A percentile compares a stretch with the other conserved stretches of the same genome.
Conservation (phyloP, 2,888 invertebrate genomes). For the Aproaerema taeniolella region DNA sequence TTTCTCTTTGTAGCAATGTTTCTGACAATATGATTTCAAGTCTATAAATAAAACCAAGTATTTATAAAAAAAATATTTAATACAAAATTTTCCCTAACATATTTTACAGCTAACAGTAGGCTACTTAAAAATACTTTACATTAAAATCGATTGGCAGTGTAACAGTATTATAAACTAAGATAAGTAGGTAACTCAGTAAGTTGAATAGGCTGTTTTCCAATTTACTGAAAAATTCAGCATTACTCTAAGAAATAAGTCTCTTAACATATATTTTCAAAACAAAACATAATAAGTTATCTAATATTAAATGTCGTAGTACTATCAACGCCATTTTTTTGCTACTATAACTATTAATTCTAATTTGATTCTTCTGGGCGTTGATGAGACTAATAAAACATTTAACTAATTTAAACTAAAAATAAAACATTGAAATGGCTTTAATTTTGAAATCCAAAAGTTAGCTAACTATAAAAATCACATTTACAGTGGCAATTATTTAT, state of each 20-base stretch:
- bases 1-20: no score
- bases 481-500: constrained; percentile 20
- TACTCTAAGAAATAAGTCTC: constrained; percentile 22
- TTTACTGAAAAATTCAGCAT: constrained; percentile 19
- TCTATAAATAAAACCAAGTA: neutral
- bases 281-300: constrained; percentile 44
- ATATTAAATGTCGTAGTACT: constrained; percentile 6
- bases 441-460: constrained; percentile 22
- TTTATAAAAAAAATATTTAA: constrained; percentile 26
- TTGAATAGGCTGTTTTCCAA: constrained; percentile 16
- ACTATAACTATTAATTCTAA: neutral
- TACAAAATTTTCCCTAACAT: constrained; percentile 44
- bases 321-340: neutral
- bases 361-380: neutral
- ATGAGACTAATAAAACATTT: constrained; percentile 5
- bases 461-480: constrained; percentile 27
- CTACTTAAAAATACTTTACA: constrained; percentile 54
- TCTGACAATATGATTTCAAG: no score
- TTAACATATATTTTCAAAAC: constrained; percentile 26
- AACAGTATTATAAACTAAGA: constrained; percentile 34
- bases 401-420: constrained; percentile 8
- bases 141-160: constrained; percentile 47
- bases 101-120: constrained; percentile 38
- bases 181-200: constrained; percentile 55
- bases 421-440: constrained; percentile 14